Base-by-base conservation (phyloP, 2,797 vertebrate genomes). In the Neosalanx taihuensis region DNA sequence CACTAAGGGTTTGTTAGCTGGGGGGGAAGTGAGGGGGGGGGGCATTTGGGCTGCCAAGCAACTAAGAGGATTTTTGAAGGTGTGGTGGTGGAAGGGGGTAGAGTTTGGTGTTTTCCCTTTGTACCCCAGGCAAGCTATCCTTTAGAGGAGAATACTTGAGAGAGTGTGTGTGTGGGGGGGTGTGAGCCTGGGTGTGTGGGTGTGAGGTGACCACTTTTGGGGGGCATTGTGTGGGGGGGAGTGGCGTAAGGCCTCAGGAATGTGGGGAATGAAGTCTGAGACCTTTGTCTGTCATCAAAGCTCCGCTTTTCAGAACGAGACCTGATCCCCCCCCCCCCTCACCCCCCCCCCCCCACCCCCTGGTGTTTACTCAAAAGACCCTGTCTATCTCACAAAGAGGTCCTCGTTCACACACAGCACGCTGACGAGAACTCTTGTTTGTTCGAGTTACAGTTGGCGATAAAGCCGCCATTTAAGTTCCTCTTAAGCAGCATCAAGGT, bases 31-130 rank as follows among this genome's bases (percentile, higher is more conserved):
- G 59, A 60, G 68, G 2, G 2, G 65, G 63, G 13, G 80, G 56
- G 74, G 80, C 58, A 2, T 85, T 82, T 1, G 23, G 85, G 86
- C 79, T 92, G 91, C 92, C 88, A 87, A 81, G 91, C 90, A 91
- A 90, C 89, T 76, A 73, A 49, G 75, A 35, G 51, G 5, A 51
- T 65, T 77, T 79, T 81, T 71, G 15, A 23, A 31, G 13, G 41
- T 37, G 17, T 6, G 63, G 77, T 69, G 76, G 71, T 80, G 66
- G 67, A 71, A 63, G 76, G 67, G 74, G 71, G 84, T 77, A 29
- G 3, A 53, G 51, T 67, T 53, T 41, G 35, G 63, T 69, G 73
- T 72, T 80, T 75, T 77, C 75, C 75, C 83, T 70, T 87, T 85
- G 81, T 87, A 77, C 80, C 75, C 82, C 17, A 4, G 84, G 79